Base-by-base conservation (phyloP, 2,797 vertebrate genomes). In the Enteromius trimaculatus region DNA sequence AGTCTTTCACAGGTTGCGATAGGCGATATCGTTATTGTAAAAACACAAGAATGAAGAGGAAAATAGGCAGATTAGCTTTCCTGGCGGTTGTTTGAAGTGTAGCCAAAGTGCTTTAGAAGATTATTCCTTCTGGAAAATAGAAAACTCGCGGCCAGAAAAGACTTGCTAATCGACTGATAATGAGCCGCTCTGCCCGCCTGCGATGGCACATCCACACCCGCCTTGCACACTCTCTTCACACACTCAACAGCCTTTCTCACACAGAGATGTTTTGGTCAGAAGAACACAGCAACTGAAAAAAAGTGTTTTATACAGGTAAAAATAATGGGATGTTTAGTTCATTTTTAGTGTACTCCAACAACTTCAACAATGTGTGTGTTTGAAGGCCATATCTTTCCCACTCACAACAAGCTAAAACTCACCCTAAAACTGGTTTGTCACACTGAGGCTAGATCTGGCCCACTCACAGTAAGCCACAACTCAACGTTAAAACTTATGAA, bases 21-120 rank as follows among this genome's bases (percentile, higher is more conserved):
- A 95, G 86, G 87, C 86, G n/a, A n/a, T 95, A 95, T 96, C 95
- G 94, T 94, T 95, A 95, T 95, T 95, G 94, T 95, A 92, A 95
- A 95, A 95, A 95, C 93, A 95, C 87, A 91, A 92, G 94, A 95
- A 93, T 95, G 94, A 95, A 93, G 90, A 88, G 85, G 92, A 80
- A 42, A 81, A 90, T 88, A 90, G 91, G 86, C 88, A 92, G 94
- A 95, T 95, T 95, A 93, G 93, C 90, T 91, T 94, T 94, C 93
- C 93, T 93, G 93, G 93, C 91, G 23, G 75, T 86, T 66, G 87
- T 95, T 95, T 96, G 95, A 96, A 94, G 93, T 93, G 79, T 10
- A 69, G 94, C 95, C 95, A 96, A 93, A 95, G 93, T 93, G 94
- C 93, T 93, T 95, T 95, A 93, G 89, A 87, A 88, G 84, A 89